These are phyloP conservation scores for Oreocharis arfaki DNA, from an alignment of 2,113 vertebrate genomes.

Conservation along the genomic window DNA sequence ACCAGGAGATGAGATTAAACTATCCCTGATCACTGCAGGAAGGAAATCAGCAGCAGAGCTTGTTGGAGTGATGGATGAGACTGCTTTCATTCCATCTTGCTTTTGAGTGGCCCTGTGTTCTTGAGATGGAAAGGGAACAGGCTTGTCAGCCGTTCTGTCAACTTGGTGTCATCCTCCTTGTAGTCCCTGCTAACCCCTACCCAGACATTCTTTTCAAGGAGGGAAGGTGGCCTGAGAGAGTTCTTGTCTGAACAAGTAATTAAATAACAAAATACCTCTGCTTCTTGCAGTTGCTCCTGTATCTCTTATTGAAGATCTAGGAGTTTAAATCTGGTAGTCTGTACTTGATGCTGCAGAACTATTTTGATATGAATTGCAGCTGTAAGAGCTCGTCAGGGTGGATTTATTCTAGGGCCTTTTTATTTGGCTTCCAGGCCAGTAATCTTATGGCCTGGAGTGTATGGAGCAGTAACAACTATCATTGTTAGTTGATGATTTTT, in stretches of 20 bases:
- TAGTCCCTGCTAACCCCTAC: neutral
- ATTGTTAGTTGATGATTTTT: neutral
- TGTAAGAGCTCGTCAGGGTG: neutral
- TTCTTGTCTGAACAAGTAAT: neutral
- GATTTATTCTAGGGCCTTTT: neutral
- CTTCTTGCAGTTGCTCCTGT: neutral
- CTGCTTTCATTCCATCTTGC: neutral
- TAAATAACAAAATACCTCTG: neutral
- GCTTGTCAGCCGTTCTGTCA: neutral
- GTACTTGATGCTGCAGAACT: neutral
- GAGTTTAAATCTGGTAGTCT: neutral
- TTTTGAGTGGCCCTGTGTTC: neutral
- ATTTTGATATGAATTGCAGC: neutral
- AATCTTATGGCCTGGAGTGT: neutral
- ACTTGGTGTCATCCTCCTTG: rapidly evolving
- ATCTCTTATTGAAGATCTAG: neutral
- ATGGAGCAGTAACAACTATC: neutral
- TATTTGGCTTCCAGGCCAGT: neutral
- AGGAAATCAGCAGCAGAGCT: neutral
- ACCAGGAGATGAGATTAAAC: neutral
- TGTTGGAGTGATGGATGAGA: neutral
- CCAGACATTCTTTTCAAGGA: neutral
- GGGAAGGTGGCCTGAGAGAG: neutral
- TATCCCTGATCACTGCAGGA: neutral
- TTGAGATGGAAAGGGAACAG: neutral